Base-by-base conservation (phyloP, 37 sponge, comb jelly and placozoan genomes). In the Amphimedon queenslandica region DNA sequence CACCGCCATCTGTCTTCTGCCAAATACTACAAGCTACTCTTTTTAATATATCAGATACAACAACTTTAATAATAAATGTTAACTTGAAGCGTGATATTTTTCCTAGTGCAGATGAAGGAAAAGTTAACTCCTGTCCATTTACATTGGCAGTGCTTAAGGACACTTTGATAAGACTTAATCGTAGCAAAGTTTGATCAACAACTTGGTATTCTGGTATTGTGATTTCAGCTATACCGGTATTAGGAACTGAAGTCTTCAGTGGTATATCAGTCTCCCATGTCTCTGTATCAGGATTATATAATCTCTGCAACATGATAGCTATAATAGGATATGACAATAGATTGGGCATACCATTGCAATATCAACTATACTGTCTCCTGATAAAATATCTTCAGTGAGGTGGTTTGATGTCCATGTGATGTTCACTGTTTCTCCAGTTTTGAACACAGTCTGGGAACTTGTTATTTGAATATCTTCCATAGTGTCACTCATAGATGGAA, bases 341-440 rank as follows among this genome's bases (percentile, higher is more conserved):
- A n/a, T n/a, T 47, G 13, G 13, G 13, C 53, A 18, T 47, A 47
- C 53, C 53, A 47, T 47, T 47, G 13, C 8, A 47, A 47, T 47
- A 47, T 47, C 13, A 18, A 47, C 53, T 47, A 18, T 47, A 18
- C 13, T 47, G 53, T 47, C 53, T 47, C 13, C 53, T 13, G 13
- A 18, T 13, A 47, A 47, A 8, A 47, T 18, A 47, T 13, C 53
- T 18, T 8, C 53, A 47, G 53, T 47, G 8, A 47, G 13, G 13
- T 13, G 8, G 13, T 47, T 47, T 39, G 77, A 71, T 23, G 67
- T 24, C 77, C 77, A 83, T 37, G 24, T 24, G 34, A 82, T 6
- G 4, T 18, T 69, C 2, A 70, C 33, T 3, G 27, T 66, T 33
- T 11, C 33, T 43, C n/a, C n/a, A n/a, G n/a, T n/a, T n/a, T n/a